phyloP scores from a whole-genome alignment of 2,888 invertebrate species.

The Cactoblastis cactorum region DNA sequence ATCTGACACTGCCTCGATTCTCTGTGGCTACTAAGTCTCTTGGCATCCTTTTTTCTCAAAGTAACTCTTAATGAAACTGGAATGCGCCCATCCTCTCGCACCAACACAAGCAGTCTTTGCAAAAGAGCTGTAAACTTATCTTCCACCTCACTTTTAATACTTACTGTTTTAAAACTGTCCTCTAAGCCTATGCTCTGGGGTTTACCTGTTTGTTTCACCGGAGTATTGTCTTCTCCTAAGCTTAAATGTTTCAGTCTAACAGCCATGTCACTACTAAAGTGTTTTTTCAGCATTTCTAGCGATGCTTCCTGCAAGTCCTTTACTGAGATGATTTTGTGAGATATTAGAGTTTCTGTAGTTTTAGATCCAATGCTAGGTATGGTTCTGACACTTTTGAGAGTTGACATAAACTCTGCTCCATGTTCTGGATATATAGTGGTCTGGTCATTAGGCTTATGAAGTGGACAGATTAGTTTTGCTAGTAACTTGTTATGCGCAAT shows the following conservation, averaged over 20 bases:
- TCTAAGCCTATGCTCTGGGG: constrained; percentile 90
- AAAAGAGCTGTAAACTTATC: constrained; percentile 84
- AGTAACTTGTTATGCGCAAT: constrained; percentile 91
- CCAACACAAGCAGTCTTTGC: constrained; percentile 83
- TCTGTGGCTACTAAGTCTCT: constrained; percentile 83
- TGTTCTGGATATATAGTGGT: constrained; percentile 87
- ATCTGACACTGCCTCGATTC: constrained; percentile 88
- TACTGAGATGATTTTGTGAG: constrained; percentile 83
- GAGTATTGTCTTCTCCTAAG: constrained; percentile 85
- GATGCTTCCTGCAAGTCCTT: constrained; percentile 83
- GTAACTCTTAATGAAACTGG: constrained; percentile 87
- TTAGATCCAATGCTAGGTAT: constrained; percentile 89
- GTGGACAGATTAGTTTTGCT: constrained; percentile 86
- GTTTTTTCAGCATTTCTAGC: constrained; percentile 78
- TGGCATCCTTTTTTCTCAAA: constrained; percentile 84
- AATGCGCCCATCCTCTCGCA: constrained; percentile 88
- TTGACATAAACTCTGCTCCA: constrained; percentile 82
- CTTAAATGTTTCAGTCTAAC: constrained; percentile 84
- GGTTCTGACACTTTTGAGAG: constrained; percentile 79
- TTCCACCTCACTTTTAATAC: constrained; percentile 85
- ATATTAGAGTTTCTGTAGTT: constrained; percentile 82
- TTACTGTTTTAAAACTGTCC: constrained; percentile 87
- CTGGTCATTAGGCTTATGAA: constrained; percentile 90
- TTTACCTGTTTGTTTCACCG: constrained; percentile 86
- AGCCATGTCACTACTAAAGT: constrained; percentile 84